phyloP scores from a whole-genome alignment of 2,888 invertebrate species.

The Drosophila neonasuta region DNA sequence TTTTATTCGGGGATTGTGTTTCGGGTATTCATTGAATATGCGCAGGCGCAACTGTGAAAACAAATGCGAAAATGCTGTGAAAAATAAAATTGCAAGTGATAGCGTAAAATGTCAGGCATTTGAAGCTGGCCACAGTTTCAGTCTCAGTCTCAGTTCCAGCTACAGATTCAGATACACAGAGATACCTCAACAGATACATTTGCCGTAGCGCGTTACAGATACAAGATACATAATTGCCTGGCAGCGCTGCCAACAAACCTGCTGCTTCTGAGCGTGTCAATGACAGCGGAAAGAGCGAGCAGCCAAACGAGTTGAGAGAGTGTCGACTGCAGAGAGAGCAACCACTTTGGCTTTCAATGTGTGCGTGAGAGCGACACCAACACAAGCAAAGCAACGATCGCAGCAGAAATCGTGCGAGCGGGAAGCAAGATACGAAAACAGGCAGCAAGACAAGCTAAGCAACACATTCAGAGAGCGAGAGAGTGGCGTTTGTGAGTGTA shows the following conservation, averaged over 20 bases:
- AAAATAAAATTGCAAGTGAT: constrained; percentile 60
- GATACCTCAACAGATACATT: constrained; percentile 20
- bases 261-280: constrained; percentile 69
- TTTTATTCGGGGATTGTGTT: constrained; percentile 7
- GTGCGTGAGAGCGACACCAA: constrained; percentile 65
- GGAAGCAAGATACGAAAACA: constrained; percentile 39
- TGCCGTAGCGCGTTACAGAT: constrained; percentile 64
- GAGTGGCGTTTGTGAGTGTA: constrained; percentile 37
- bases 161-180: constrained; percentile 31
- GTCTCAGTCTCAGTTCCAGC: constrained; percentile 26
- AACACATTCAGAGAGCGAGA: constrained; percentile 5
- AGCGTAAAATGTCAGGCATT: constrained; percentile 77
- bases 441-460: constrained; percentile 6
- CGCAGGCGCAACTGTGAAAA: constrained; percentile 59
- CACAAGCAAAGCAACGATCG: constrained; percentile 42
- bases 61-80: constrained; percentile 46
- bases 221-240: constrained; percentile 76
- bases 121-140: constrained; percentile 39
- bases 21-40: constrained; percentile 49
- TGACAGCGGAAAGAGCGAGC: constrained; percentile 54
- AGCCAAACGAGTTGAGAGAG: constrained; percentile 6
- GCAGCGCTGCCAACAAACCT: constrained; percentile 51
- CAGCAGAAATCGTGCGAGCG: constrained; percentile 54
- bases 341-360: constrained; percentile 23
- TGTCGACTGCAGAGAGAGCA: background rate